phyloP scores from a whole-genome alignment of 2,888 invertebrate species.

The Baccha elongata region DNA sequence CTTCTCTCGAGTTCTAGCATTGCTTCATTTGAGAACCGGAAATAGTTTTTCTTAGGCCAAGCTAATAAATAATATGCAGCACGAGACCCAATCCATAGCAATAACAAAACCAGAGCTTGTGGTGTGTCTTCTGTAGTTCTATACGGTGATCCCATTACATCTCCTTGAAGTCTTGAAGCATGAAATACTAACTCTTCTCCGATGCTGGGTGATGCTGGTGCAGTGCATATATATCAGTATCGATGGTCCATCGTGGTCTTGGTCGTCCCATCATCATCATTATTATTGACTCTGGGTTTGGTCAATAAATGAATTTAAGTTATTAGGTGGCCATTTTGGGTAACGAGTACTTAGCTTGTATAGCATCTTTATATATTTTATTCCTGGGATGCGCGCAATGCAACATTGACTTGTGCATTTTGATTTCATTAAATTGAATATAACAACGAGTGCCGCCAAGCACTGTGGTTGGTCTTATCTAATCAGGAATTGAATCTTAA shows the following conservation, averaged over 20 bases:
- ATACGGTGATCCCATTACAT: constrained; percentile 48
- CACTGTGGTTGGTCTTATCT: constrained; percentile 53
- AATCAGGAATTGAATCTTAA: constrained; percentile 53
- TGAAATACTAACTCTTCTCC: constrained; percentile 25
- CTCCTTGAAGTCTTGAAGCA: constrained; percentile 11
- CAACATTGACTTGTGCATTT: not conserved
- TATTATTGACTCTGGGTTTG: constrained; percentile 61
- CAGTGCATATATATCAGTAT: not conserved
- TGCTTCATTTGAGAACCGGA: constrained; percentile 65
- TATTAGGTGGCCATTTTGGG: constrained; percentile 57
- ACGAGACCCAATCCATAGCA: constrained; percentile 13
- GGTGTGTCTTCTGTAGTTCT: constrained; percentile 10
- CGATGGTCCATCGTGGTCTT: constrained; percentile 1
- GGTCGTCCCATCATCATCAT: constrained; percentile 40
- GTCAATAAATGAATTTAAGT: constrained; percentile 65
- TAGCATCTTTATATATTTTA: constrained; percentile 14
- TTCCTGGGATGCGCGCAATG: not conserved
- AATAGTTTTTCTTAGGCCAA: constrained; percentile 55
- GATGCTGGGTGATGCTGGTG: not conserved
- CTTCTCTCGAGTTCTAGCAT: constrained; percentile 50
- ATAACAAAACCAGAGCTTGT: constrained; percentile 27
- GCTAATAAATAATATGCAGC: constrained; percentile 63
- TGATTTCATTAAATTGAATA: constrained; percentile 39
- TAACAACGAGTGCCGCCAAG: constrained; percentile 47
- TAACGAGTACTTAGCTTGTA: constrained; percentile 38